Percentiles rank a stretch among this genome's conserved stretches.
These are phyloP conservation scores for Notechis scutatus DNA, from an alignment of 2,113 vertebrate genomes.

Conservation along the genomic window DNA sequence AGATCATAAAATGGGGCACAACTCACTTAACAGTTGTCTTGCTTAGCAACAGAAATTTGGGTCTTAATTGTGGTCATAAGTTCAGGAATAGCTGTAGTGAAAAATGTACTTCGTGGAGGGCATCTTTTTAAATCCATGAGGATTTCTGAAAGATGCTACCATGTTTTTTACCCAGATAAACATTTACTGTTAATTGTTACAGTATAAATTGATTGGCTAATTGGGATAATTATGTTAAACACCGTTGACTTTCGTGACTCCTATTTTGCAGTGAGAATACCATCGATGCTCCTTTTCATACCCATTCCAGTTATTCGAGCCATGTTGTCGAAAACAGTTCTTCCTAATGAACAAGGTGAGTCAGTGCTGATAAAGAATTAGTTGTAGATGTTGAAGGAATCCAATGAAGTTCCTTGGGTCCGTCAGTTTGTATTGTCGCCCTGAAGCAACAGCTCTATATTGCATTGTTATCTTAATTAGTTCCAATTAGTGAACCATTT, in stretches of 20 bases:
- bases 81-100: neutral
- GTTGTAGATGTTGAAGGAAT: neutral
- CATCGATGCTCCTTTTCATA: conserved; percentile 78
- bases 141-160: neutral
- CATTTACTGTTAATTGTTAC: neutral
- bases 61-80: neutral
- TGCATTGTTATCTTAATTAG: neutral
- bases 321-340: conserved; percentile 90
- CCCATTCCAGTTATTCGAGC: conserved; percentile 87
- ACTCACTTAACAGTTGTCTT: neutral
- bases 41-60: neutral
- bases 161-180: neutral
- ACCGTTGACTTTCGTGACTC: conserved; percentile 7
- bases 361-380: conserved; percentile 26
- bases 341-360: conserved; percentile 87
- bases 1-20: neutral
- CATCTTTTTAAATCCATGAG: neutral
- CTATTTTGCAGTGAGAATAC: conserved; percentile 77
- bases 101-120: neutral
- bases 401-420: neutral
- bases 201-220: neutral
- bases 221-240: neutral
- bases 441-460: neutral
- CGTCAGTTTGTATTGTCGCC: neutral
- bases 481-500: neutral